Evolutionary conservation across 2,888 invertebrate species (phyloP).

Genomic region (Apodemia hepburni): DNA sequence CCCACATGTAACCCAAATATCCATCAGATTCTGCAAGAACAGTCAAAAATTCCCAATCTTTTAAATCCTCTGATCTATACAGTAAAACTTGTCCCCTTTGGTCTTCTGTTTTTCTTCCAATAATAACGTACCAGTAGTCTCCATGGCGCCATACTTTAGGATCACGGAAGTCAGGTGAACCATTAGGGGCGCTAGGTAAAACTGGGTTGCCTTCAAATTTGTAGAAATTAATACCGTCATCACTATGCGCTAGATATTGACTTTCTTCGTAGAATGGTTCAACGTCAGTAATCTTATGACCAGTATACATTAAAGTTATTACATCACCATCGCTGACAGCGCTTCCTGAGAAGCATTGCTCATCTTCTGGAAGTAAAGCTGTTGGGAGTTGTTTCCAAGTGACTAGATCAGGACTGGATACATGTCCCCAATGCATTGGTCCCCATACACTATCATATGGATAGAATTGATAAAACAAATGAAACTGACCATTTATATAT

Average conservation of each 20-base stretch:
- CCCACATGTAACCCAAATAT: slow-evolving; percentile 70
- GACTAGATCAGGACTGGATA: slow-evolving; percentile 62
- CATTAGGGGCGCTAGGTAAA: slow-evolving; percentile 50
- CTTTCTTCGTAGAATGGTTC: slow-evolving; percentile 54
- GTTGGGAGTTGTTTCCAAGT: slow-evolving; percentile 71
- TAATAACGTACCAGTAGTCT: slow-evolving; percentile 61
- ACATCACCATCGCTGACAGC: slow-evolving; percentile 57
- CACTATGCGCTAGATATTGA: slow-evolving; percentile 61
- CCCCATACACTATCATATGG: slow-evolving; percentile 68
- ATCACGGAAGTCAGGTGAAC: slow-evolving; percentile 68
- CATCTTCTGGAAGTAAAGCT: slow-evolving; percentile 66
- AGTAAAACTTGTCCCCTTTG: slow-evolving; percentile 56
- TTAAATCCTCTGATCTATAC: slow-evolving; percentile 61
- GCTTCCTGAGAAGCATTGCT: slow-evolving; percentile 71
- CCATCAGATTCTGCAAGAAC: slow-evolving; percentile 59
- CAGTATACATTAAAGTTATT: slow-evolving; percentile 64
- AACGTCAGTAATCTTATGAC: slow-evolving; percentile 39
- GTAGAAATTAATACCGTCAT: slow-evolving; percentile 59
- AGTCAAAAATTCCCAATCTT: slow-evolving; percentile 57
- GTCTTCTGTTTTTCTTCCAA: slow-evolving; percentile 60
- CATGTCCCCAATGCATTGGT: slow-evolving; percentile 80
- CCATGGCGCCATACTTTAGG: slow-evolving; percentile 69
- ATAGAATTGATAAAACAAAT: slow-evolving; percentile 77
- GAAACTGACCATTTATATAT: slow-evolving; percentile 69
- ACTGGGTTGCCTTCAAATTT: slow-evolving; percentile 69